Percentiles rank a stretch among this genome's conserved stretches.
These are phyloP conservation scores for Deilephila elpenor DNA, from an alignment of 2,888 invertebrate genomes.

Conservation along the genomic window DNA sequence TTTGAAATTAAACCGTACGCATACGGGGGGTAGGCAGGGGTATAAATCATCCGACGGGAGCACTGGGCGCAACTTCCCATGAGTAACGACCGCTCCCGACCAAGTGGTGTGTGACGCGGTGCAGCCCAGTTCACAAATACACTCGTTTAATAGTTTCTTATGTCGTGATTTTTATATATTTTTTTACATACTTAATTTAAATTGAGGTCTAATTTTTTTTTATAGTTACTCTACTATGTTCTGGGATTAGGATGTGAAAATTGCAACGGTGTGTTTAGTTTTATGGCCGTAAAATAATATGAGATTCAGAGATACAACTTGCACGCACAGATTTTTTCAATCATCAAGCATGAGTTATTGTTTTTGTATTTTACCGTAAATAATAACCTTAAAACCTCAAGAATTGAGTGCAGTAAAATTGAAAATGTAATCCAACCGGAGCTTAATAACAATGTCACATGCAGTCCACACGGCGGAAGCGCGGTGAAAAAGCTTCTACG, in stretches of 20 bases:
- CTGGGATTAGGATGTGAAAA: no score
- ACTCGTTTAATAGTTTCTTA: background rate
- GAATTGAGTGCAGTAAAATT: no score
- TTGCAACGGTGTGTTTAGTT: no score
- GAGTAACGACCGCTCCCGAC: slow-evolving; percentile 30
- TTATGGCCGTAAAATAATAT: no score
- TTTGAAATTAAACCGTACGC: slow-evolving; percentile 28
- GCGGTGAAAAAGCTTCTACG: background rate
- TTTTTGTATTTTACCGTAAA: no score
- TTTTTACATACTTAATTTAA: background rate
- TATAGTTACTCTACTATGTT: no score
- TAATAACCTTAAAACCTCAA: no score
- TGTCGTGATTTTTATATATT: background rate
- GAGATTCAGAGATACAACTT: no score
- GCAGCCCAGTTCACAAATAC: background rate
- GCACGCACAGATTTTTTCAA: no score
- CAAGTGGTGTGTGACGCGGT: slow-evolving; percentile 34
- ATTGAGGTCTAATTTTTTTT: no score
- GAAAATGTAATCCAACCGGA: background rate
- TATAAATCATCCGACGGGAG: slow-evolving; percentile 29
- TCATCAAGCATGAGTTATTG: no score
- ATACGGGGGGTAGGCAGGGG: slow-evolving; percentile 6
- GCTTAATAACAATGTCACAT: background rate
- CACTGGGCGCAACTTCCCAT: slow-evolving; percentile 18
- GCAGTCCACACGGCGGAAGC: background rate